Conservation (phyloP, 2,888 invertebrate genomes). For the Hypsopygia costalis region DNA sequence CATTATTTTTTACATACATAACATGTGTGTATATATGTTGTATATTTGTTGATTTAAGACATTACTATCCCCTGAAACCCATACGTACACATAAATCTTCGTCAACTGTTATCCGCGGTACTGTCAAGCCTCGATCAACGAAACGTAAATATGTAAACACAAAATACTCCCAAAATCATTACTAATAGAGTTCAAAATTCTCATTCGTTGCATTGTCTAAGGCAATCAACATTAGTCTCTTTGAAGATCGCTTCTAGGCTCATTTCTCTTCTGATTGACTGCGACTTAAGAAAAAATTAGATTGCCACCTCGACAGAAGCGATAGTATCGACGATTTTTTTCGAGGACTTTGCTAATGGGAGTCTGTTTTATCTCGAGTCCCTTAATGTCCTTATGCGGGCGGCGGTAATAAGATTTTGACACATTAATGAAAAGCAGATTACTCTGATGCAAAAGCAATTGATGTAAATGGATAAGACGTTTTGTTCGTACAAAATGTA, state of each 20-base stretch:
- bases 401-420: conserved; percentile 75
- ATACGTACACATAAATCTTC: conserved; percentile 54
- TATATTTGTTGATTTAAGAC: conserved; percentile 14
- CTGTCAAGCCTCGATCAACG: conserved; percentile 42
- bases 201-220: conserved; percentile 28
- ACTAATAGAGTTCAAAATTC: conserved; percentile 22
- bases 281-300: conserved; percentile 68
- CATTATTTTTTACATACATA: too few species aligned
- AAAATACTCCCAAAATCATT: conserved; percentile 27
- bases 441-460: conserved; percentile 28
- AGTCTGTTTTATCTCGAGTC: conserved; percentile 75
- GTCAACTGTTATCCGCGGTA: conserved; percentile 48
- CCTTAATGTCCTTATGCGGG: conserved; percentile 77
- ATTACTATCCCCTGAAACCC: conserved; percentile 14
- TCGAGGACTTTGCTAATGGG: conserved; percentile 64
- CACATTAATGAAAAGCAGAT: conserved; percentile 66
- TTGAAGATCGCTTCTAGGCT: conserved; percentile 62
- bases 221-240: conserved; percentile 74
- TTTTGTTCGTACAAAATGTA: conserved; percentile 2
- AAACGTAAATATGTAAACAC: conserved; percentile 2
- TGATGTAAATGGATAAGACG: conserved; percentile 7
- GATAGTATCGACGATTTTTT: conserved; percentile 71
- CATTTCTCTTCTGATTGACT: conserved; percentile 75
- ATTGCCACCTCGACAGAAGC: conserved; percentile 68
- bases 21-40: too few species aligned